Evolutionary conservation across 35 echinoderm and acorn worm genomes (phyloP).

Genomic region (Apostichopus parvimensis): DNA sequence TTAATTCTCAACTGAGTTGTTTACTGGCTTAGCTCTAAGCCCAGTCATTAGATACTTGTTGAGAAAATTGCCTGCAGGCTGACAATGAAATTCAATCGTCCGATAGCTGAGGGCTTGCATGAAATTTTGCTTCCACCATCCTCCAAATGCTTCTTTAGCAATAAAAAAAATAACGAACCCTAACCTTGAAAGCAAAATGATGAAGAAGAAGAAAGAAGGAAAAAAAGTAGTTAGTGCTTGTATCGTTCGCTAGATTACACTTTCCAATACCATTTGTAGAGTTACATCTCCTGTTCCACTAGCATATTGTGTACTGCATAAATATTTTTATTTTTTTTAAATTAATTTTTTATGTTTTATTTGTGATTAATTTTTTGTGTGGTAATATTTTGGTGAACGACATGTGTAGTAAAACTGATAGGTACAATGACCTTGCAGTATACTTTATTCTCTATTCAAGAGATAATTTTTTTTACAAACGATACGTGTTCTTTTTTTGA

Average conservation of each 20-base stretch:
- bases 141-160: neutral
- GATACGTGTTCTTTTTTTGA: too few relatives aligned
- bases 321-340: too few relatives aligned
- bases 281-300: too few relatives aligned
- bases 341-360: too few relatives aligned
- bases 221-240: neutral
- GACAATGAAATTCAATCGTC: neutral
- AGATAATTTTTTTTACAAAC: too few relatives aligned
- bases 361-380: too few relatives aligned
- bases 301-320: too few relatives aligned
- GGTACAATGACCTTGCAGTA: too few relatives aligned
- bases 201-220: neutral
- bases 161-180: neutral
- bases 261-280: too few relatives aligned
- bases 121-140: neutral
- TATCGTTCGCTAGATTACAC: neutral
- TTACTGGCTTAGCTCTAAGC: neutral
- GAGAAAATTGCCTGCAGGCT: neutral
- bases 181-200: constrained; percentile 1
- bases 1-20: neutral
- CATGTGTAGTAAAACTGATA: too few relatives aligned
- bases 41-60: neutral
- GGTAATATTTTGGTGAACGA: too few relatives aligned
- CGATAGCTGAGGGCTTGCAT: neutral
- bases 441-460: too few relatives aligned